These are phyloP conservation scores for Caenorhabditis angaria DNA, from an alignment of 2,888 invertebrate genomes.

Conservation along the genomic window DNA sequence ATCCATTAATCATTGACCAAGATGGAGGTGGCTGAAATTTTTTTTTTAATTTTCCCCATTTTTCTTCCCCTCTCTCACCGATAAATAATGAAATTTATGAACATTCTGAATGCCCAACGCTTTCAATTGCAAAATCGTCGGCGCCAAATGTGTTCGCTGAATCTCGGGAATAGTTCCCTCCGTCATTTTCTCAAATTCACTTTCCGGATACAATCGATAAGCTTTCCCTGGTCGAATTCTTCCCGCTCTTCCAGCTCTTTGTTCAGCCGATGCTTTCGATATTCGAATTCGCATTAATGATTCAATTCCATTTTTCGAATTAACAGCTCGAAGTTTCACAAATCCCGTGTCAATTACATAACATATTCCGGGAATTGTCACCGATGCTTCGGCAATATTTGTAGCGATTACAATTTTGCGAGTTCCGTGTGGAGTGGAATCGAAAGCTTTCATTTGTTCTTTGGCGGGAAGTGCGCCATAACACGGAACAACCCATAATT, in stretches of 20 bases:
- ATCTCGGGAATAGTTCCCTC: constrained; percentile 88
- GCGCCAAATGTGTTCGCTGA: constrained; percentile 86
- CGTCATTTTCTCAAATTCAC: constrained; percentile 80
- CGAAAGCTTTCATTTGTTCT: constrained; percentile 69
- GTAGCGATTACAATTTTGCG: constrained; percentile 92
- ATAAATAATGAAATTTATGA: constrained; percentile 86
- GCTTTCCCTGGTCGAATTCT: constrained; percentile 85
- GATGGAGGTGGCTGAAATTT: constrained; percentile 83
- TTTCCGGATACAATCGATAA: constrained; percentile 79
- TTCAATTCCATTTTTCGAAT: constrained; percentile 82
- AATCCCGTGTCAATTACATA: constrained; percentile 96
- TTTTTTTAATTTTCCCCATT: neutral
- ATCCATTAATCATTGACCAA: constrained; percentile 83
- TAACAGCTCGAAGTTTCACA: constrained; percentile 90
- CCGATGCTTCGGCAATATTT: constrained; percentile 94
- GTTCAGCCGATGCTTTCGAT: constrained; percentile 82
- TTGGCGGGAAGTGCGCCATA: constrained; percentile 84
- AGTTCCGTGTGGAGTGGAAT: constrained; percentile 73
- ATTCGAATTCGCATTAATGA: constrained; percentile 73
- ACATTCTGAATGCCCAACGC: constrained; percentile 93
- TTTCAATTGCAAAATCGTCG: constrained; percentile 87
- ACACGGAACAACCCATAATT: constrained; percentile 82
- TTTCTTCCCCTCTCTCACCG: constrained; percentile 24
- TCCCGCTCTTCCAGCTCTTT: constrained; percentile 91
- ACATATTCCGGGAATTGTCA: constrained; percentile 90